phyloP scores from a whole-genome alignment of 2,113 vertebrate species.

The Ctenodactylus gundi region DNA sequence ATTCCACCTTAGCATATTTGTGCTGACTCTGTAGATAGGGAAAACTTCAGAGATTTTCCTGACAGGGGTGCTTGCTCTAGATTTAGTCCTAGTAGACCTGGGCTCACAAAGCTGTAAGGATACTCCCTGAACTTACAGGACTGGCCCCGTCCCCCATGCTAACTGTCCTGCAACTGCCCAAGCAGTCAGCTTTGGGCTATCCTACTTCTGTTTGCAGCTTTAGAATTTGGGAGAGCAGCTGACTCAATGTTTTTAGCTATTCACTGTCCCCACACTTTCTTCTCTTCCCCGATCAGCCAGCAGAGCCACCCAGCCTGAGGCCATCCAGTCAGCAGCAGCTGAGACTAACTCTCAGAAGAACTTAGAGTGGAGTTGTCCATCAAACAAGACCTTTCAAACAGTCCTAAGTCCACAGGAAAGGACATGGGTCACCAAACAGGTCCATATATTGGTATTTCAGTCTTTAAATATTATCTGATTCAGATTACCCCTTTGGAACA shows the following conservation, averaged over 20 bases:
- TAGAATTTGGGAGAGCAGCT: background rate
- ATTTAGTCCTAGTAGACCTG: background rate
- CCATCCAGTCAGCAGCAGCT: background rate
- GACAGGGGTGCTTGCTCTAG: no score
- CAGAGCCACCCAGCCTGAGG: background rate
- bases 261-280: background rate
- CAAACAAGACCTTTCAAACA: background rate
- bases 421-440: background rate
- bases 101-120: rapidly evolving
- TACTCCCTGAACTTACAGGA: background rate
- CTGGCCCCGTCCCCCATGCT: background rate
- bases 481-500: background rate
- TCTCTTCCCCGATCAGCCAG: background rate
- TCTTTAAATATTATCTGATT: background rate
- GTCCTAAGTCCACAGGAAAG: background rate
- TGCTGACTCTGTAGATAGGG: no score
- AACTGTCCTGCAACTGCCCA: background rate
- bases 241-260: background rate
- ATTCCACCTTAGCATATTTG: no score
- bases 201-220: background rate
- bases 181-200: background rate
- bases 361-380: background rate
- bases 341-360: background rate
- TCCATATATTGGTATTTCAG: background rate
- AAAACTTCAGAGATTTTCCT: background rate